These are phyloP conservation scores for Drosophila sordidula DNA, from an alignment of 2,888 invertebrate species.

Conservation along the genomic window DNA sequence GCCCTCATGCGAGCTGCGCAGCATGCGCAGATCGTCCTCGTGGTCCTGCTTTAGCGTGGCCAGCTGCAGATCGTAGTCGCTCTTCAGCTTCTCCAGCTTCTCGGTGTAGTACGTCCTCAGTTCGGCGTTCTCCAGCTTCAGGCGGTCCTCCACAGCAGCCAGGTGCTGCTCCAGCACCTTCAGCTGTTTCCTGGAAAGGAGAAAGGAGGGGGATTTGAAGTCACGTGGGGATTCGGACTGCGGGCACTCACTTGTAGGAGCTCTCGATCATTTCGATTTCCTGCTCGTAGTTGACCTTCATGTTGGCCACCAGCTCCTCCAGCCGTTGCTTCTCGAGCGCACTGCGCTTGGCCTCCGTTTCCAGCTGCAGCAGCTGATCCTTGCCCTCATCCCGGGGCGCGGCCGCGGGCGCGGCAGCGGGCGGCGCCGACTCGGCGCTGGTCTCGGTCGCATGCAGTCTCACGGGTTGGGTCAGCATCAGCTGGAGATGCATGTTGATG, in stretches of 20 bases:
- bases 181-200: conserved; percentile 80
- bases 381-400: conserved; percentile 19
- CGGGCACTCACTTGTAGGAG: conserved; percentile 81
- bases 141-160: conserved; percentile 78
- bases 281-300: conserved; percentile 84
- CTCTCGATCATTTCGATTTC: conserved; percentile 84
- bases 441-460: conserved; percentile 14
- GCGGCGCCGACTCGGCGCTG: background rate
- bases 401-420: background rate
- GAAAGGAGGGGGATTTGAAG: background rate
- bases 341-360: conserved; percentile 82
- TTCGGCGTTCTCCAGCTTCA: conserved; percentile 78
- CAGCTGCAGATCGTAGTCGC: conserved; percentile 71
- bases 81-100: conserved; percentile 75
- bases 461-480: conserved; percentile 82
- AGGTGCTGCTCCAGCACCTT: conserved; percentile 82
- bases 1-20: conserved; percentile 80
- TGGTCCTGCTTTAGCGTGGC: conserved; percentile 74
- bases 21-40: conserved; percentile 78
- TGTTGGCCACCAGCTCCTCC: conserved; percentile 83
- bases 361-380: conserved; percentile 70
- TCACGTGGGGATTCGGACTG: background rate
- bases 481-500: conserved; percentile 83
- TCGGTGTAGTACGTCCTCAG: conserved; percentile 72
- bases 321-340: conserved; percentile 83